Evolutionary conservation across 2,888 invertebrate genomes (phyloP), one percentile per base, ranked within the genome.

Genomic region (Melanotus villosus): DNA sequence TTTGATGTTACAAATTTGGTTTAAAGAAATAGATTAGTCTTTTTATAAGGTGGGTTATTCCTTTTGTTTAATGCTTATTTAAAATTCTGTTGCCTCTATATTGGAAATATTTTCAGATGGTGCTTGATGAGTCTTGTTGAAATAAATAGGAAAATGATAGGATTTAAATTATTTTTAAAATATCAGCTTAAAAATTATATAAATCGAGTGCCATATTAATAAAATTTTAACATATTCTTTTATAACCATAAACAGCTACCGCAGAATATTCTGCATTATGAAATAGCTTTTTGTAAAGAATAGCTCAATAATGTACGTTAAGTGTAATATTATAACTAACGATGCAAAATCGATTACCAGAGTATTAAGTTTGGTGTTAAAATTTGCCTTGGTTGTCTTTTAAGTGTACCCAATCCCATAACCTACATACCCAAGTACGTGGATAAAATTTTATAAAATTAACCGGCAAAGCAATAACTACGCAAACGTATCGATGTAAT

Each of bases 271-370:
- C 68, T 68, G 68, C 68, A 36, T 47, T 63, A 57, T 68, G 62
- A 68, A 64, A 52, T 64, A 64, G 64, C 64, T 64, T 68, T 68
- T 68, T 68, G 64, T 68, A 68, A 68, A 59, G 50, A 18, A 65
- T 68, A 68, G 68, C 68, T 64, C 68, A 64, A 64, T 64, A 68
- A 68, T 68, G 34, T 64, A 64, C 68, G 54, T 68, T 65, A 58
- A 68, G 52, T 68, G 64, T 68, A 68, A 64, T 68, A 64, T 68
- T 58, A 68, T 58, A 59, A 43, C 52, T 59, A 58, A 59, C 64
- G 68, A 68, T 59, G 52, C 43, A 60, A 64, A 68, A 59, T 64
- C 43, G 68, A 68, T 54, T 52, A 18, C 10, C 18, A n/a, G 9
- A 21, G n/a, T 2, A 21, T 41, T 58, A 21, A 54, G 14, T 54